phyloP scores from a whole-genome alignment of 2,113 vertebrate species.

The Pundamilia nyererei region DNA sequence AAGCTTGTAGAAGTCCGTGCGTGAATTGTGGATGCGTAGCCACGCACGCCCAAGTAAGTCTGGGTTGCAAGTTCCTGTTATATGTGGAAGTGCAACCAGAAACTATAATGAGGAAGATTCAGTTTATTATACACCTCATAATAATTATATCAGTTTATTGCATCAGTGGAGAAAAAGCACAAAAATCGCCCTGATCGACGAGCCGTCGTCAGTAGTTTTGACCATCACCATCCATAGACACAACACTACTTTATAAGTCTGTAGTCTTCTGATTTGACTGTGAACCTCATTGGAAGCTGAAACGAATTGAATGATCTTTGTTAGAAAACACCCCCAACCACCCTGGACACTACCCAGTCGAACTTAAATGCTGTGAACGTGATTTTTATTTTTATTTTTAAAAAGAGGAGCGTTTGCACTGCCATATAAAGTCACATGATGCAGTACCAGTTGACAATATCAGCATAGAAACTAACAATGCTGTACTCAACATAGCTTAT shows the following conservation, averaged over 20 bases:
- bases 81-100: not conserved
- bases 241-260: not conserved
- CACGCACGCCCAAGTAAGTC: not conserved
- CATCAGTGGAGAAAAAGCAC: not conserved
- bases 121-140: not conserved
- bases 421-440: not conserved
- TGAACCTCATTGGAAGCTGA: not conserved
- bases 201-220: not conserved
- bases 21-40: not conserved
- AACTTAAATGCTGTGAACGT: not conserved
- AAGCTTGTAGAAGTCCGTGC: not conserved
- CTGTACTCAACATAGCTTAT: not conserved
- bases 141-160: not conserved
- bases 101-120: not conserved
- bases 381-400: not conserved
- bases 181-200: rapidly evolving
- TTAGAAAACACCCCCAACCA: not conserved
- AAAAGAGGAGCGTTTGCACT: not conserved
- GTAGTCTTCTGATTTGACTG: not conserved
- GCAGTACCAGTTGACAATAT: not conserved
- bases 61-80: not conserved
- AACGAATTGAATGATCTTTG: not conserved
- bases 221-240: not conserved
- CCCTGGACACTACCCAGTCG: not conserved
- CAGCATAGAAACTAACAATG: not conserved